phyloP scores from a whole-genome alignment of 2,113 vertebrate species.

The Sialia sialis region DNA sequence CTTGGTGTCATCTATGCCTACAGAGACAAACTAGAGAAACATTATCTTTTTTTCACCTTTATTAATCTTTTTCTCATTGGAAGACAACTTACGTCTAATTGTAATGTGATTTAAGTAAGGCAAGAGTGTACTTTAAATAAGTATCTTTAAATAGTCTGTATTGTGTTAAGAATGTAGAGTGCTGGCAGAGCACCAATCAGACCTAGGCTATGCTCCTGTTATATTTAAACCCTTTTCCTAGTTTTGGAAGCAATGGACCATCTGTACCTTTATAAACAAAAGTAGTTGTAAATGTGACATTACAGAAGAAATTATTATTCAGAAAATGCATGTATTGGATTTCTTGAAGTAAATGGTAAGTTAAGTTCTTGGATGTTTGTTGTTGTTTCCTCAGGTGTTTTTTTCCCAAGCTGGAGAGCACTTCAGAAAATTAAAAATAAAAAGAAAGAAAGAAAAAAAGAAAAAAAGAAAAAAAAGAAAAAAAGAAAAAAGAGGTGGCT shows the following conservation, averaged over 20 bases:
- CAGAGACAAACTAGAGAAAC: not conserved
- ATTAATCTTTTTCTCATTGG: not conserved
- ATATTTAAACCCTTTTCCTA: not conserved
- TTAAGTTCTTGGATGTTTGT: not conserved
- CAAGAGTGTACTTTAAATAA: constrained; percentile 10
- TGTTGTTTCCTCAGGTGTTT: not conserved
- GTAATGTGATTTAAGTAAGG: not conserved
- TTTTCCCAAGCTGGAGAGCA: not conserved
- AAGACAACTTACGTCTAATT: not conserved
- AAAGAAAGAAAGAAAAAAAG: not conserved
- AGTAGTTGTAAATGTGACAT: constrained; percentile 6
- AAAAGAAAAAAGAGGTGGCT: not conserved
- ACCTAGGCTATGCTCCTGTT: not conserved
- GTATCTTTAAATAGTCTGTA: constrained; percentile 20
- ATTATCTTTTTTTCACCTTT: not conserved
- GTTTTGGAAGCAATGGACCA: not conserved
- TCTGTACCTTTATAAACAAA: constrained; percentile 14
- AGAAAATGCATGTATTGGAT: not conserved
- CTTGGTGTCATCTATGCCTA: not conserved
- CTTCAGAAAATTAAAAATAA: not conserved
- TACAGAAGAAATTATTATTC: constrained; percentile 2
- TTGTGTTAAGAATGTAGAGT: constrained; percentile 15
- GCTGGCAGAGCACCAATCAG: not conserved
- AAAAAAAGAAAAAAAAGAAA: not conserved
- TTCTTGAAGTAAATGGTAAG: not conserved